Percentiles rank a stretch among this genome's conserved stretches.
These are phyloP conservation scores for Smittia sp. DNA, from an alignment of 2,888 invertebrate genomes.

Conservation along the genomic window DNA sequence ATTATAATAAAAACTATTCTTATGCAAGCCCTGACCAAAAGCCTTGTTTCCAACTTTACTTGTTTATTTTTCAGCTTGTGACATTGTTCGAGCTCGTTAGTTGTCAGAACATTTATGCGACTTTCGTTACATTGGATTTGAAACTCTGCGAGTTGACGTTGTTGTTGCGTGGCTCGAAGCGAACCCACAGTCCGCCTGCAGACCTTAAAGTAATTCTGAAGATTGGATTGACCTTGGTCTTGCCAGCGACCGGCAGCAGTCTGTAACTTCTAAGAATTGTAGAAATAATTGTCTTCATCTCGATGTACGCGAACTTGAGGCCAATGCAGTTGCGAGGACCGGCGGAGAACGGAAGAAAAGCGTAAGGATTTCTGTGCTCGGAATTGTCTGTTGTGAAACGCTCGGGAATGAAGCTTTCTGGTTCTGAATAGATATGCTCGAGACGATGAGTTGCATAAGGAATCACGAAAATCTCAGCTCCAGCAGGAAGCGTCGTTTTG, in stretches of 20 bases:
- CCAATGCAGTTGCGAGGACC: conserved; percentile 57
- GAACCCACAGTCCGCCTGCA: conserved; percentile 60
- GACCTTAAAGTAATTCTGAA: conserved; percentile 60
- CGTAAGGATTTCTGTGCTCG: conserved; percentile 57
- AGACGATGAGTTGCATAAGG: conserved; percentile 60
- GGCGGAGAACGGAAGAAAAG: conserved; percentile 60
- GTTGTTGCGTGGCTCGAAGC: conserved; percentile 51
- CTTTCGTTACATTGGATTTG: too few relatives aligned
- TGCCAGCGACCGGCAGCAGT: conserved; percentile 49
- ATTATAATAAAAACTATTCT: not conserved
- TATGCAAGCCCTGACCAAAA: too few relatives aligned
- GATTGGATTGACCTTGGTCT: conserved; percentile 54
- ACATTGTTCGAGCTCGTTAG: too few relatives aligned
- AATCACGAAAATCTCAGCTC: conserved; percentile 57
- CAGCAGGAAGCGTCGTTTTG: conserved; percentile 56
- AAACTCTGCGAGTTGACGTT: too few relatives aligned
- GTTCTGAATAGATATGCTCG: conserved; percentile 58
- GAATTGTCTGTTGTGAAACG: conserved; percentile 57
- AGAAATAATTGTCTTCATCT: conserved; percentile 60
- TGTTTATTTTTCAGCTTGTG: too few relatives aligned
- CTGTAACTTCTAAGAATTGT: conserved; percentile 53
- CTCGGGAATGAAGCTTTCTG: conserved; percentile 59
- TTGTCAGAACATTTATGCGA: too few relatives aligned
- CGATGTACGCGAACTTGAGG: conserved; percentile 60
- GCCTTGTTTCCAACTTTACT: too few relatives aligned